phyloP scores from a whole-genome alignment of 2,797 vertebrate genomes.

The Lemur catta region DNA sequence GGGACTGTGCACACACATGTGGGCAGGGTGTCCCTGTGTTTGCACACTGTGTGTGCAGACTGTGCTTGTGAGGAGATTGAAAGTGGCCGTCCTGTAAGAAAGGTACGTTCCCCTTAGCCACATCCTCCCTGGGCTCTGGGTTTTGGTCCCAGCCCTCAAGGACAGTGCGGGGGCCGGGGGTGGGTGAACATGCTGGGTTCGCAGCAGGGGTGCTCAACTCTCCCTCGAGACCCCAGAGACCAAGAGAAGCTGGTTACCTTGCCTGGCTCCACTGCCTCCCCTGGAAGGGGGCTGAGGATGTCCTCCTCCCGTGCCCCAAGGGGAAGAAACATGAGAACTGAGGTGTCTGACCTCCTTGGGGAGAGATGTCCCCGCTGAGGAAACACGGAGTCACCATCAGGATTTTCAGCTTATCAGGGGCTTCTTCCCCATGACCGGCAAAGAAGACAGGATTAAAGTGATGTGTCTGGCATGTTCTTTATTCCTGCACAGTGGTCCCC shows the following conservation, averaged over 20 bases:
- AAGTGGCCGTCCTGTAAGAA: fast-evolving
- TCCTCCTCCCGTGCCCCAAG: not conserved
- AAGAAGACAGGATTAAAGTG: not conserved
- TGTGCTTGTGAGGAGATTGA: not conserved
- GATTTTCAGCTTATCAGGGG: not conserved
- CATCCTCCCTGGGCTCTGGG: not conserved
- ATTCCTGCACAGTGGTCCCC: not conserved
- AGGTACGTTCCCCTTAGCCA: too few species aligned
- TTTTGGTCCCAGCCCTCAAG: not conserved
- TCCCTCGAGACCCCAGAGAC: not conserved
- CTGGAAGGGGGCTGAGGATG: not conserved
- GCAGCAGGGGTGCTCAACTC: too few species aligned
- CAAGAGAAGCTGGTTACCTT: fast-evolving
- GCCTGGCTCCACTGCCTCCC: not conserved
- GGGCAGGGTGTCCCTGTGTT: not conserved
- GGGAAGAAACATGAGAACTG: too few species aligned
- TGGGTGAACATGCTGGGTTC: fast-evolving
- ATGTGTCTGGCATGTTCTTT: fast-evolving
- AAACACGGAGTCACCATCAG: not conserved
- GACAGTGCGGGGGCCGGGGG: not conserved
- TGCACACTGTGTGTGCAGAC: fast-evolving
- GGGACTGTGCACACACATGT: not conserved
- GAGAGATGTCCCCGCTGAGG: not conserved
- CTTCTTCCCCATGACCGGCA: not conserved
- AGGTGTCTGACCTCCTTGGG: not conserved